A percentile compares a stretch with the other conserved stretches of the same genome.
Evolutionary conservation across 2,888 invertebrate genomes (phyloP).

Genomic region (Hololepta plana): DNA sequence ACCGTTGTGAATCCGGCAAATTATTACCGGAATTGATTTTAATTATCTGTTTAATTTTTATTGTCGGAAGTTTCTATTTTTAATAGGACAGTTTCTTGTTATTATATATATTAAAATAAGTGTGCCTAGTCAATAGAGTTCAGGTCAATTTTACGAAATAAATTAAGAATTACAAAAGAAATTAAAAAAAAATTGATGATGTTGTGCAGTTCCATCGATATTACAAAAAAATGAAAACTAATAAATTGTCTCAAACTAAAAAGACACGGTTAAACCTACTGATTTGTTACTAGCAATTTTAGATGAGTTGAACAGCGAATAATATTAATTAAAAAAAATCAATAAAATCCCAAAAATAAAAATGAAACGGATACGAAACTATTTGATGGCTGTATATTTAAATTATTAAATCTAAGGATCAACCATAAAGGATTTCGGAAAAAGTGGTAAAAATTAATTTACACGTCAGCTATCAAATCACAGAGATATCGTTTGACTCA

Average conservation of each 20-base stretch:
- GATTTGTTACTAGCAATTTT: constrained; percentile 9
- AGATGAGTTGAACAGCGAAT: too few species aligned
- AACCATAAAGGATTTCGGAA: too few species aligned
- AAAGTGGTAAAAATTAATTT: too few species aligned
- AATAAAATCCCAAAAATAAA: too few species aligned
- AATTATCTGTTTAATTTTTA: constrained; percentile 28
- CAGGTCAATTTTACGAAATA: constrained; percentile 37
- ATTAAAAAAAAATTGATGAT: constrained; percentile 9
- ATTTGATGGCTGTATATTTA: too few species aligned
- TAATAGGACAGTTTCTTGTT: constrained; percentile 37
- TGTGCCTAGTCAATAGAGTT: constrained; percentile 48
- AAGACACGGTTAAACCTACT: too few species aligned
- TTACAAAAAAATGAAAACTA: constrained; percentile 11
- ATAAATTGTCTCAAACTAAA: too few species aligned
- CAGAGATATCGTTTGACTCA: too few species aligned
- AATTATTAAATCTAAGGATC: too few species aligned
- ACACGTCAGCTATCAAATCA: too few species aligned
- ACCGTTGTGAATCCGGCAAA: constrained; percentile 20
- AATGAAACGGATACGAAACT: too few species aligned
- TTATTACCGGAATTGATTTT: constrained; percentile 20
- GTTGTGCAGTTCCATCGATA: constrained; percentile 25
- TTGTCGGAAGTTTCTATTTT: constrained; percentile 34
- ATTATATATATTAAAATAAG: constrained; percentile 35
- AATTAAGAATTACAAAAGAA: constrained; percentile 17
- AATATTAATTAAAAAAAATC: constrained; percentile 1